Percentiles rank a stretch among this genome's conserved stretches.
Conservation (phyloP, 2,113 vertebrate genomes). For the Poeciliopsis retropinna region DNA sequence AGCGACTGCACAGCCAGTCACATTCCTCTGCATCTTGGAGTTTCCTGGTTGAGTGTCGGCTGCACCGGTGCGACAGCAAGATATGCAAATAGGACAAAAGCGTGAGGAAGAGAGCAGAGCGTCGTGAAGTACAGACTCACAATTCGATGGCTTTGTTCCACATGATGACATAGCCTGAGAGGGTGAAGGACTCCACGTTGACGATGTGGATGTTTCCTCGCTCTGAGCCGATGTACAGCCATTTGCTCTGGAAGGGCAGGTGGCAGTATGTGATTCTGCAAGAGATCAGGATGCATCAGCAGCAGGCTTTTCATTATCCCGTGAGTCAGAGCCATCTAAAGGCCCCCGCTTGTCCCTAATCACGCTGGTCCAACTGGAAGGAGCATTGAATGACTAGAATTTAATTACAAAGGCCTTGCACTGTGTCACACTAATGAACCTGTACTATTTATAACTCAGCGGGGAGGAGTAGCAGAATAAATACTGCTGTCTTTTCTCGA, state of each 20-base stretch:
- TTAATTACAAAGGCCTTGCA: constrained; percentile 67
- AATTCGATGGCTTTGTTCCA: constrained; percentile 99
- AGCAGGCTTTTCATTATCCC: constrained; percentile 54
- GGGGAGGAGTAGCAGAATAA: constrained; percentile 22
- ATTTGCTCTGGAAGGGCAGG: constrained; percentile 99
- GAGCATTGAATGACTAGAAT: constrained; percentile 54
- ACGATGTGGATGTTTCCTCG: constrained; percentile 98
- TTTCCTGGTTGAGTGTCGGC: constrained; percentile 36
- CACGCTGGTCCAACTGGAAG: constrained; percentile 46
- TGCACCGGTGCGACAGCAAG: constrained; percentile 11
- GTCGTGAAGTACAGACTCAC: constrained; percentile 83
- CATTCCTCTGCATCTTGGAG: constrained; percentile 33
- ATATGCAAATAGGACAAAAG: constrained; percentile 25
- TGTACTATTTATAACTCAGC: constrained; percentile 52
- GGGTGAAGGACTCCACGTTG: constrained; percentile 98
- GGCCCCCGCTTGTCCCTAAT: constrained; percentile 42
- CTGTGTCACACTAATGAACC: constrained; percentile 66
- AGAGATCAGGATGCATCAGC: constrained; percentile 61
- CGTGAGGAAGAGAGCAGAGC: neutral
- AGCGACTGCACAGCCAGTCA: constrained; percentile 8
- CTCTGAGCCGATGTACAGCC: constrained; percentile 97
- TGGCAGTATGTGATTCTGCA: constrained; percentile 98
- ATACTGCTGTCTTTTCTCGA: constrained; percentile 43
- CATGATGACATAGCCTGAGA: constrained; percentile 99
- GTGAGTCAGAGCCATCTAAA: constrained; percentile 45